Base-by-base conservation (phyloP, 2,888 invertebrate genomes). In the Sarcophaga carnaria region DNA sequence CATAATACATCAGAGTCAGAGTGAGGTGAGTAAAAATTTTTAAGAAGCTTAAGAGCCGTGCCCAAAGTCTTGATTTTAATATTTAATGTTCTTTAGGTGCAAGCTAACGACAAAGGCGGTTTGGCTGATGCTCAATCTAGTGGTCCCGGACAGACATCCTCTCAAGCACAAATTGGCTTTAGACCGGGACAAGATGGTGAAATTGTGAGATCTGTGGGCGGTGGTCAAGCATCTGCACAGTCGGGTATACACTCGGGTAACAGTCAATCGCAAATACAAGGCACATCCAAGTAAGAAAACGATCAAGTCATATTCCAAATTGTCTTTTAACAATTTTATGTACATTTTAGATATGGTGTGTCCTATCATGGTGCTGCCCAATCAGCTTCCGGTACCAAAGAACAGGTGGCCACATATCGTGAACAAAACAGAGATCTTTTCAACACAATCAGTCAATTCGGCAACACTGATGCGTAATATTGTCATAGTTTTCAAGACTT, bases 131-230 rank as follows among this genome's bases (percentile, higher is more conserved):
- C 97, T 0, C 97, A 97, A 94, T 96, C 97, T 0, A 96, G 96
- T 90, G 97, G 97, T 0, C 96, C 96, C 3, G 97, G 97, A 5
- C 96, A 96, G 90, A 97, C 97, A 1, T 97, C 97, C 0, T 97
- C 97, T 54, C 97, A 97, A 94, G 97, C 97, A 4, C 97, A 97
- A 94, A 97, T 97, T 85, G 97, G 97, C 1, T 97, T 97, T 91
- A 95, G 96, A 76, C 97, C 97, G 0, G 95, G 96, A 80, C 94
- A 95, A 83, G 95, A 95, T 70, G 90, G 93, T 45, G 89, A 86
- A 59, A 89, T 88, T 5, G 89, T 91, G 17, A 94, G 95, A 88
- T 95, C 96, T 5, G 96, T 96, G 90, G 95, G 95, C 80, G 97
- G 97, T 1, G 97, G 97, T 10, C 95, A 96, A 86, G 96, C 97